These are phyloP conservation scores for Argya squamiceps DNA, from an alignment of 2,797 vertebrate genomes.

Conservation along the genomic window DNA sequence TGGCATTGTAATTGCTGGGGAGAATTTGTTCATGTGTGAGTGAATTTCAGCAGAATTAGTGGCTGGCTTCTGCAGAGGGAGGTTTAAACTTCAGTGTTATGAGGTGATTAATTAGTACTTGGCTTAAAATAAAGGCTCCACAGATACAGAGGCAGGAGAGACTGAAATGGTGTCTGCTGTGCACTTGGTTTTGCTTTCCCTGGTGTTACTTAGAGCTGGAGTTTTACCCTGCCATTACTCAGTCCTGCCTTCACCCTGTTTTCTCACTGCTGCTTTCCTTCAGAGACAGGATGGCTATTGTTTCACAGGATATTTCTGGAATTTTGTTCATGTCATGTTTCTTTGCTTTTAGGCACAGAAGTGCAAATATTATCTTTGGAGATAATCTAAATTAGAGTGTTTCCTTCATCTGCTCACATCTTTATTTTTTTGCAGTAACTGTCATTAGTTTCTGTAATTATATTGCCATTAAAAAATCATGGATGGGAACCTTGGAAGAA, in stretches of 20 bases:
- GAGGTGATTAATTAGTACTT: not conserved
- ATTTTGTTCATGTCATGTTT: not conserved
- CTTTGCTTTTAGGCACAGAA: not conserved
- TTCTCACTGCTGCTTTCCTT: not conserved
- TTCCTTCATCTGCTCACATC: not conserved
- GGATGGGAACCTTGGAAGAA: not conserved
- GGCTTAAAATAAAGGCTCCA: not conserved
- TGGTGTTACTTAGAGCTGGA: not conserved
- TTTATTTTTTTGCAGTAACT: not conserved
- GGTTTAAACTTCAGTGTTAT: not conserved
- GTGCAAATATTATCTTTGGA: not conserved
- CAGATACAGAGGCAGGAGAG: not conserved
- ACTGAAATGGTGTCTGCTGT: not conserved
- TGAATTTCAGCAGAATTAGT: not conserved
- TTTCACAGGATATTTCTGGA: not conserved
- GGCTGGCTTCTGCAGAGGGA: not conserved
- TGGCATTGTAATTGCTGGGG: not conserved
- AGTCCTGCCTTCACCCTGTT: not conserved
- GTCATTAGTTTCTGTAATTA: not conserved
- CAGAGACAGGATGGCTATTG: not conserved
- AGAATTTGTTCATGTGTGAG: not conserved
- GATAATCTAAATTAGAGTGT: not conserved
- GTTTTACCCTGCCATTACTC: not conserved
- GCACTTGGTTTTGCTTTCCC: not conserved
- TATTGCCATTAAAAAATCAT: not conserved